Evolutionary conservation across 2,888 invertebrate species (phyloP), one percentile per base, ranked within the genome.

Genomic region (Hylaea fasciaria): DNA sequence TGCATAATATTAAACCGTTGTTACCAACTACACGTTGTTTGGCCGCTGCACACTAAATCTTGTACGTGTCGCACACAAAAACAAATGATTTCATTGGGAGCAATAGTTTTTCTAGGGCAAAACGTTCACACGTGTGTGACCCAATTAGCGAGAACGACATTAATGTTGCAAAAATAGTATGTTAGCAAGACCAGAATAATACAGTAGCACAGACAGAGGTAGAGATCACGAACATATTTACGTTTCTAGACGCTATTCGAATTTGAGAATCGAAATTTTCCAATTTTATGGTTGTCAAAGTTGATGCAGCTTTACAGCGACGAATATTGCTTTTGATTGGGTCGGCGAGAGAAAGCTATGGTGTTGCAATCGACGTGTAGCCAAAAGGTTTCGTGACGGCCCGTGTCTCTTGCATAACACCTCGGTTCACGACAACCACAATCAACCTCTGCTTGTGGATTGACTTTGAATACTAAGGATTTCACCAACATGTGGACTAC

Each of bases 321-420:
- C 70, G 76, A 77, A 72, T 71, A 71, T 73, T 76, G 71, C 77
- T 78, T 81, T 76, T 71, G 71, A 73, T 56, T 48, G 51, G 56
- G 72, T 74, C 71, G 75, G 76, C 70, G 71, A 80, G 87, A 87
- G 89, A 90, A 89, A 90, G 90, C 85, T 78, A 81, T 79, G 80
- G 84, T 86, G 83, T 86, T 82, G 63, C 70, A 76, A 74, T 65
- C 76, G 77, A 74, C 76, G 76, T 78, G 75, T 73, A 83, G 82
- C 81, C 84, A 80, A 85, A 85, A 87, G 86, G 86, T 86, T 86
- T 86, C 86, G 86, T 85, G 87, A 83, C 86, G 83, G 77, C 72
- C 76, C 73, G 79, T 72, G 78, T 70, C 72, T 80, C 80, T 90
- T 90, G 83, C 89, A 83, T 82, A 89, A 89, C 74, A 76, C 71